Percentiles rank a stretch among this genome's conserved stretches.
These are phyloP conservation scores for Caenorhabditis sp. DNA, from an alignment of 2,888 invertebrate genomes.

Conservation along the genomic window DNA sequence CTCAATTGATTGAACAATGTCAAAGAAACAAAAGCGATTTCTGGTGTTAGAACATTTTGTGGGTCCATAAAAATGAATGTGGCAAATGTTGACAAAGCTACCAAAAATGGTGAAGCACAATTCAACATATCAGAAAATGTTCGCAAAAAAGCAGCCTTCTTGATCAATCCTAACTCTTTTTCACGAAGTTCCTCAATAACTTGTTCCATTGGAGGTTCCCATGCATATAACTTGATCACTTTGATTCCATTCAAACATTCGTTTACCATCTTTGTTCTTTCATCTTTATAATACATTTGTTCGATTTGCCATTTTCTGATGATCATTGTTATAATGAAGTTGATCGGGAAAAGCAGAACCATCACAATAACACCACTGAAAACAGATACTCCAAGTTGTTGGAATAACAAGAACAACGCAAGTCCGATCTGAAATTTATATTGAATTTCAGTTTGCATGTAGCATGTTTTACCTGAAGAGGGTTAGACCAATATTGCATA, in stretches of 20 bases:
- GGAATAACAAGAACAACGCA: conserved; percentile 72
- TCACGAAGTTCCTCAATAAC: conserved; percentile 64
- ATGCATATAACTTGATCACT: conserved; percentile 74
- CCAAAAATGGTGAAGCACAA: conserved; percentile 67
- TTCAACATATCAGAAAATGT: conserved; percentile 70
- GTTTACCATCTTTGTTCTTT: conserved; percentile 90
- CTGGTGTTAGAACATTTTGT: conserved; percentile 65
- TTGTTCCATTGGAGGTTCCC: conserved; percentile 73
- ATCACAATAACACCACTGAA: conserved; percentile 93
- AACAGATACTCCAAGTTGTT: conserved; percentile 80
- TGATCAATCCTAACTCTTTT: conserved; percentile 62
- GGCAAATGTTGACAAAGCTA: conserved; percentile 69
- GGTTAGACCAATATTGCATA: conserved; percentile 70
- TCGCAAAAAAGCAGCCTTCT: conserved; percentile 64
- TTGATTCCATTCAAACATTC: conserved; percentile 92
- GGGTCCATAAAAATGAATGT: conserved; percentile 65
- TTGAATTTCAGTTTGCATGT: conserved; percentile 5
- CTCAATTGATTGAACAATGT: conserved; percentile 96
- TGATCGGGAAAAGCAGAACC: conserved; percentile 82
- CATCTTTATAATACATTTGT: conserved; percentile 93
- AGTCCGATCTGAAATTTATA: conserved; percentile 34
- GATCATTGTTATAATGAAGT: conserved; percentile 68
- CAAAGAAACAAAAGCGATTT: conserved; percentile 93
- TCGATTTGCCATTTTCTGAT: conserved; percentile 64
- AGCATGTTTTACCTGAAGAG: conserved; percentile 29